Percentiles rank a stretch among this genome's conserved stretches.
Evolutionary conservation across 64 coral and sea anemone genomes (phyloP).

Genomic region (Exaiptasia diaphana): DNA sequence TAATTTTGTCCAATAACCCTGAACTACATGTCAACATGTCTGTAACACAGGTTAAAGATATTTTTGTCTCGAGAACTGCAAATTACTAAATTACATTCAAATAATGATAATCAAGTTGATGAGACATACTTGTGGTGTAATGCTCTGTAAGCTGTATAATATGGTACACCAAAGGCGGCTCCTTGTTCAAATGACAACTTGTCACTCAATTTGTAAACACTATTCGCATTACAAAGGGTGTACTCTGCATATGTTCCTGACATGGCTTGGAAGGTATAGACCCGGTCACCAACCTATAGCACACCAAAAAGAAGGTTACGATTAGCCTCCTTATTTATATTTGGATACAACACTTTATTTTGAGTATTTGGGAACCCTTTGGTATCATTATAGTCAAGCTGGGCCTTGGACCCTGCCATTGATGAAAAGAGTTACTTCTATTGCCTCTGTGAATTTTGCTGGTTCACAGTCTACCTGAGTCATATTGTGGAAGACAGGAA

Average conservation of each 20-base stretch:
- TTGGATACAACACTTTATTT: background rate
- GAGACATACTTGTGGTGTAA: conserved; percentile 77
- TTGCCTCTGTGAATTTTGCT: too few species aligned
- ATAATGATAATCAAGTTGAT: too few species aligned
- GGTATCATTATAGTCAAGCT: too few species aligned
- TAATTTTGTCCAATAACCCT: too few species aligned
- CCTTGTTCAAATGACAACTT: conserved; percentile 72
- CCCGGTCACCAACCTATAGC: conserved; percentile 72
- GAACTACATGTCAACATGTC: too few species aligned
- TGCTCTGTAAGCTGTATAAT: conserved; percentile 90
- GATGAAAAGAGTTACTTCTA: too few species aligned
- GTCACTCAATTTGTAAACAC: conserved; percentile 39
- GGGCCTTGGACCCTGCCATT: too few species aligned
- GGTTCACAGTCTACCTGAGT: too few species aligned
- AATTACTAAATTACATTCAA: too few species aligned
- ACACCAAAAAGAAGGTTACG: background rate
- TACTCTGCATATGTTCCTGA: conserved; percentile 79
- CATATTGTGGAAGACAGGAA: too few species aligned
- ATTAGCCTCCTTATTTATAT: background rate
- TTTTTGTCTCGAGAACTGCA: too few species aligned
- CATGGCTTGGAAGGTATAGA: conserved; percentile 44
- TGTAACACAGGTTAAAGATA: too few species aligned
- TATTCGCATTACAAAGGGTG: conserved; percentile 53
- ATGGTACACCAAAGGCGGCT: conserved; percentile 71
- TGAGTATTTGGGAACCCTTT: background rate